A percentile compares a stretch with the other conserved stretches of the same genome.
Evolutionary conservation across 2,888 invertebrate species (phyloP).

Genomic region (Oligia strigilis): DNA sequence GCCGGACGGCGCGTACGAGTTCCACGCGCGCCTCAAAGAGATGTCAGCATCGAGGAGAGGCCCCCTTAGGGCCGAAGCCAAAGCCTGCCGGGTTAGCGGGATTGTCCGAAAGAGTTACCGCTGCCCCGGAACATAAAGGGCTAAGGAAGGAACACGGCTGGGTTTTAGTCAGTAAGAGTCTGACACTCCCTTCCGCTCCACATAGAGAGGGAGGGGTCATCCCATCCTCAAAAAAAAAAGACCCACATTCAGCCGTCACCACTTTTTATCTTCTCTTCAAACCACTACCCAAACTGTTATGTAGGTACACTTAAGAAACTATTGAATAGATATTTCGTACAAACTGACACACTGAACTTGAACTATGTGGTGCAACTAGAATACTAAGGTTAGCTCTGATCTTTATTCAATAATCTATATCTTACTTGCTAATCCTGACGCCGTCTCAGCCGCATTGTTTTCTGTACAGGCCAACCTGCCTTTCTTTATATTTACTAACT

Average conservation of each 20-base stretch:
- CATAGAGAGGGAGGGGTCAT: no score
- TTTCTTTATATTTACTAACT: background rate
- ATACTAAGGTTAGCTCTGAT: slow-evolving; percentile 28
- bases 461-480: background rate
- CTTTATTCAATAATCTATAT: slow-evolving; percentile 52
- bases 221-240: no score
- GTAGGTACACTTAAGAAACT: background rate
- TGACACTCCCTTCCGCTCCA: no score
- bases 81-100: no score
- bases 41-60: no score
- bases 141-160: no score
- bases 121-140: no score
- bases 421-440: slow-evolving; percentile 44
- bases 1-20: no score
- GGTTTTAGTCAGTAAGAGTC: no score
- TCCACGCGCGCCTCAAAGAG: no score
- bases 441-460: background rate
- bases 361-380: slow-evolving; percentile 18
- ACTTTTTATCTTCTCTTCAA: background rate
- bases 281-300: background rate
- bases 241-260: background rate
- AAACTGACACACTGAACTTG: slow-evolving; percentile 53
- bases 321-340: slow-evolving; percentile 2
- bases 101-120: no score
- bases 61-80: no score